Evolutionary conservation across 2,888 invertebrate genomes (phyloP), one percentile per base, ranked within the genome.

Genomic region (Alcis repandata): DNA sequence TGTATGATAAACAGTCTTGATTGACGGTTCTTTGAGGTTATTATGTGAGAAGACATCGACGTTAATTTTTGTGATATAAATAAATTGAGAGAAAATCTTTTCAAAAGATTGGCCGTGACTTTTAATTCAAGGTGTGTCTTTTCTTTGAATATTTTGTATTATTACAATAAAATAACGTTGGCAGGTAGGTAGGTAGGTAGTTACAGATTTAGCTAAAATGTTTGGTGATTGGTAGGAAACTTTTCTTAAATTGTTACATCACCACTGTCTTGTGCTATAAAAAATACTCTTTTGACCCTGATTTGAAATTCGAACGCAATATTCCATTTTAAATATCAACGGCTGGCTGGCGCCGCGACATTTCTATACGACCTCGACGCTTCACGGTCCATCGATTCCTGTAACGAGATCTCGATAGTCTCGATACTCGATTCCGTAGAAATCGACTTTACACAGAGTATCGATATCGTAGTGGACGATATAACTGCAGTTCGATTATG

Each of bases 401-500:
- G 78, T 84, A 86, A 85, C 79, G 70, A 84, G 82, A 80, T 78
- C 75, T 78, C 79, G 76, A 78, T 76, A 73, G 67, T 54, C 54
- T 53, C 32, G 68, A 68, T 63, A 73, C 71, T 70, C 63, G 72
- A 76, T 72, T 75, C 75, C 75, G 72, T 82, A 81, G 80, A 83
- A 81, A 81, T 81, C 80, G 71, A 72, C 69, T 76, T 71, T 63
- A 64, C 48, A 48, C 69, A 69, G 70, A 69, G 70, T 70, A 71
- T 72, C 69, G 66, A 75, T 69, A 71, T 64, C 64, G 38, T 46
- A 49, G 58, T 38, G 33, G 70, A 65, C 71, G 66, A 67, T 56
- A 45, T 51, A 59, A 46, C 59, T 59, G 49, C 43, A 59, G 13
- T 38, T 54, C 49, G 1, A 41, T 45, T 63, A 63, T 52, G 32